phyloP scores from a whole-genome alignment of 2,797 vertebrate species.

The Enteromius trimaculatus region DNA sequence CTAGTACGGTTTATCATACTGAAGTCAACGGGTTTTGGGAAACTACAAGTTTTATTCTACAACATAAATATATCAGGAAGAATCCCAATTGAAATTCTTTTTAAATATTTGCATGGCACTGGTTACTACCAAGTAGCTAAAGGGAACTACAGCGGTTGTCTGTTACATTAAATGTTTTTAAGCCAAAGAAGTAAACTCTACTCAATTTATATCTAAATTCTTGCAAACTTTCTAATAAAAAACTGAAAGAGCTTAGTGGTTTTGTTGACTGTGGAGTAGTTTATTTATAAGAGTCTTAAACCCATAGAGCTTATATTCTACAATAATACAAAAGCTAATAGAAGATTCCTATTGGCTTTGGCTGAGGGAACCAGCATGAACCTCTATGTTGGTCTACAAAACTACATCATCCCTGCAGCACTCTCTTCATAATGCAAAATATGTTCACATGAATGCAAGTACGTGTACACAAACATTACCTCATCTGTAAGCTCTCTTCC shows the following conservation, averaged over 20 bases:
- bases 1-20: not conserved
- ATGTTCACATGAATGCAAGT: not conserved
- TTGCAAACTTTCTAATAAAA: not conserved
- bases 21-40: not conserved
- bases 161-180: not conserved
- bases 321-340: not conserved
- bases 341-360: not conserved
- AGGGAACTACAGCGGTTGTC: not conserved
- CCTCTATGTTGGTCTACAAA: not conserved
- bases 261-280: not conserved
- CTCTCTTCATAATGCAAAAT: not conserved
- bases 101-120: not conserved
- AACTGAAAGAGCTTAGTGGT: not conserved
- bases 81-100: not conserved
- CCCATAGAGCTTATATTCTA: not conserved
- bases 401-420: not conserved
- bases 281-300: not conserved
- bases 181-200: not conserved
- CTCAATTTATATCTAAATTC: not conserved
- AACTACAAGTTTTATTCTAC: not conserved
- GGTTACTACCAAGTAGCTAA: not conserved
- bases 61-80: not conserved
- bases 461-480: conserved; percentile 70
- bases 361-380: not conserved
- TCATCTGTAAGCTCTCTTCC: conserved; percentile 98